Evolutionary conservation across 2,797 vertebrate species (phyloP), one percentile per base, ranked within the genome.

Genomic region (Malurus leucopterus): DNA sequence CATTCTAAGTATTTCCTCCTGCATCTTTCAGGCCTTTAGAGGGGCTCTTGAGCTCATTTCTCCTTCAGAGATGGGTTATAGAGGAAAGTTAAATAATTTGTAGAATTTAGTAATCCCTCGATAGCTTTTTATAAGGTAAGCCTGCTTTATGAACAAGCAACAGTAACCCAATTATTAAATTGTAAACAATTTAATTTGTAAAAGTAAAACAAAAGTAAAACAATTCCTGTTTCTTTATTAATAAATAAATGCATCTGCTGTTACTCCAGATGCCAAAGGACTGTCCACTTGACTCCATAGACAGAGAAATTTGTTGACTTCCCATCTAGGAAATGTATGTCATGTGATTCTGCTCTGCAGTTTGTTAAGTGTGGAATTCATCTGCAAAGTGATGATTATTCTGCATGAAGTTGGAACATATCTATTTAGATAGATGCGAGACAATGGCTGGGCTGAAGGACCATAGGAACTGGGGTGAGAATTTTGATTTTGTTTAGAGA

Each of bases 321-420:
- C 61, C 63, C 50, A 38, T 55, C 41, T 40, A 55, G 34, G 38
- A 64, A 67, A 38, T 23, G 3, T 22, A 79, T 20, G 49, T 59
- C 0, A 0, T 15, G 0, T 36, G 44, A 41, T 49, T 83, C 34
- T 46, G 38, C 51, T 49, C 11, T 15, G 30, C 24, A 32, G 22
- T 57, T 84, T 62, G 17, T 69, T 36, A 86, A 79, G n/a, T 15
- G 17, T 49, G 65, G 47, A 63, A 36, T 79, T 79, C 27, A 46
- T 23, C 72, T 85, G 54, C 51, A 54, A 67, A 79, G 27, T 8
- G 49, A 29, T 51, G 22, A 23, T 85, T 63, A 10, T 65, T 86
- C 49, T 72, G 26, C 55, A 24, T n/a, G 34, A 41, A 75, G 18
- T 14, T 54, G 59, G 32, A 62, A 47, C 29, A 29, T 24, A 59